Conservation (phyloP, 2,113 vertebrate species). For the Sinosuthora webbiana region DNA sequence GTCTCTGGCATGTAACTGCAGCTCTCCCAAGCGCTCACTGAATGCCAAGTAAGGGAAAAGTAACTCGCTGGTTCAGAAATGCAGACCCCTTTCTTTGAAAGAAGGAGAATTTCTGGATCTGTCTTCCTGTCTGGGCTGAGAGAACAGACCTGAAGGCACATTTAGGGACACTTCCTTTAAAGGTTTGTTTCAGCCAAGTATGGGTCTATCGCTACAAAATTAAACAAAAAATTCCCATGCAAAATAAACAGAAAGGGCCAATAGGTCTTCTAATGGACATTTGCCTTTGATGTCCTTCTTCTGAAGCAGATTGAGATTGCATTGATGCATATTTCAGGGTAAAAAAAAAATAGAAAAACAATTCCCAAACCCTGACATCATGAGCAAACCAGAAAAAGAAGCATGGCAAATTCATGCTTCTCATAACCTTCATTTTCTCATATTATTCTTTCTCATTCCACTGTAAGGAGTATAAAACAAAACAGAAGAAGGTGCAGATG, state of each 20-base stretch:
- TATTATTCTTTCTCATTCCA: constrained; percentile 46
- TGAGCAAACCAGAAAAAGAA: background rate
- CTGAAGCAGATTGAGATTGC: background rate
- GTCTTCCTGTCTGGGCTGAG: background rate
- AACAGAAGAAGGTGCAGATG: background rate
- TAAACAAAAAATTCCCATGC: background rate
- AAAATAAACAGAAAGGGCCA: background rate
- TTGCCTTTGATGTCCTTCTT: background rate
- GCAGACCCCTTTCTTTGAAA: background rate
- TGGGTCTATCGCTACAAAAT: background rate
- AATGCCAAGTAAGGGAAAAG: constrained; percentile 31
- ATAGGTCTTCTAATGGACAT: background rate
- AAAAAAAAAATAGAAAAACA: background rate
- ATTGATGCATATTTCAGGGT: background rate
- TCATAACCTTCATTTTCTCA: constrained; percentile 31
- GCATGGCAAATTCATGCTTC: background rate
- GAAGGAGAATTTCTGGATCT: background rate
- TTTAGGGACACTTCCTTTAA: constrained; percentile 8
- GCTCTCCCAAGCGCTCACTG: background rate
- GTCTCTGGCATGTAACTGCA: background rate
- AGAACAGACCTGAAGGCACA: background rate
- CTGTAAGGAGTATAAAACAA: background rate
- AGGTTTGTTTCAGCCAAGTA: background rate
- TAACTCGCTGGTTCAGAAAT: background rate
- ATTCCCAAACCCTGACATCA: constrained; percentile 41